Conservation (phyloP, 2,888 invertebrate species). For the Dimorphilus gyrociliatus region DNA sequence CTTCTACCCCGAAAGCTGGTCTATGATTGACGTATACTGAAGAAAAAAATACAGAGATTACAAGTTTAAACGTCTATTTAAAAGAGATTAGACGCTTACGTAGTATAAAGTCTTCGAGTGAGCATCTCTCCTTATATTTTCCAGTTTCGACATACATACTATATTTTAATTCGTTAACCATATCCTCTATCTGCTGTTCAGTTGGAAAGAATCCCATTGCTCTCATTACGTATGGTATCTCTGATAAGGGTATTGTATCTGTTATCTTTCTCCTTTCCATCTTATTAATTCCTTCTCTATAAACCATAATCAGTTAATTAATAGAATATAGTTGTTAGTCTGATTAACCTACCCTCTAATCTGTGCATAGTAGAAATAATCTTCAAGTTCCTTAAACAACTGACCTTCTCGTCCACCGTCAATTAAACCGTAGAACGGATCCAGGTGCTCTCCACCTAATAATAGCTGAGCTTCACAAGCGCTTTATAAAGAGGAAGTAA, state of each 20-base stretch:
- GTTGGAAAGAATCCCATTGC: slow-evolving; percentile 58
- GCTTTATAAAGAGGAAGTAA: slow-evolving; percentile 12
- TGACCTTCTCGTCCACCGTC: slow-evolving; percentile 55
- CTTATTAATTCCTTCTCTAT: slow-evolving; percentile 50
- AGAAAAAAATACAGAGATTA: too few relatives aligned
- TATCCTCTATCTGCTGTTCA: slow-evolving; percentile 44
- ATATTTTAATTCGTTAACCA: slow-evolving; percentile 38
- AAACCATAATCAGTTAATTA: slow-evolving; percentile 4
- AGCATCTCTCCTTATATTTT: slow-evolving; percentile 42
- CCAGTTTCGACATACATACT: slow-evolving; percentile 41
- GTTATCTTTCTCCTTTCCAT: slow-evolving; percentile 47
- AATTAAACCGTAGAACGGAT: slow-evolving; percentile 54
- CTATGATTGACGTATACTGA: slow-evolving; percentile 38
- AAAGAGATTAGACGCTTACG: too few relatives aligned
- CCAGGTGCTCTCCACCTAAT: slow-evolving; percentile 35
- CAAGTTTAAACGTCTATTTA: too few relatives aligned
- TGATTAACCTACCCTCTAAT: slow-evolving; percentile 42
- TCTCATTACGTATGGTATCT: slow-evolving; percentile 56
- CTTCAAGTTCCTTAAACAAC: slow-evolving; percentile 53
- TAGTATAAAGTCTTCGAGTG: slow-evolving; percentile 43
- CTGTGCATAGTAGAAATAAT: slow-evolving; percentile 60
- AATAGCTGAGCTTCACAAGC: slow-evolving; percentile 33
- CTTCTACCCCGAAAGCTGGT: slow-evolving; percentile 34
- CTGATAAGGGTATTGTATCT: slow-evolving; percentile 47
- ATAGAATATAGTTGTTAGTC: neutral